phyloP scores from a whole-genome alignment of 2,888 invertebrate species.

The Thymelicus acteon region DNA sequence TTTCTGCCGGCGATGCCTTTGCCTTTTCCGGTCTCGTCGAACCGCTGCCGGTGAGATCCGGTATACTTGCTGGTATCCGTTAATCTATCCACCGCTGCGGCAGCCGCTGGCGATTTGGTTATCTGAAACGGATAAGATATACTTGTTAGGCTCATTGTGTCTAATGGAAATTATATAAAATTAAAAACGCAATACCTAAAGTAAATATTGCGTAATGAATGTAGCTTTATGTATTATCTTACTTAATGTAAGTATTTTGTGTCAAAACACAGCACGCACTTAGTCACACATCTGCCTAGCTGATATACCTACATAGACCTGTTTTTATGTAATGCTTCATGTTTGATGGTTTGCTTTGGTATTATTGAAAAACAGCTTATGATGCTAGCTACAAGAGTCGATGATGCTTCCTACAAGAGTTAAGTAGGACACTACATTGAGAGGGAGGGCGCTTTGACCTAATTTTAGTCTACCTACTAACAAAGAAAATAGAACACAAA shows the following conservation, averaged over 20 bases:
- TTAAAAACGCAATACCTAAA: too few species aligned
- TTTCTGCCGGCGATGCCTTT: conserved; percentile 94
- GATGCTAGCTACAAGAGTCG: not conserved
- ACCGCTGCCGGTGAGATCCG: conserved; percentile 94
- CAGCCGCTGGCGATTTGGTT: conserved; percentile 76
- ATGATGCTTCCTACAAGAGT: not conserved
- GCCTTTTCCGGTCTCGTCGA: conserved; percentile 93
- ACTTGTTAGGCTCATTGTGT: not conserved
- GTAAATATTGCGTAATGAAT: too few species aligned
- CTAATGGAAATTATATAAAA: too few species aligned
- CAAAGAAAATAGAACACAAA: conserved; percentile 29
- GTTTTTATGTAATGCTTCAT: too few species aligned
- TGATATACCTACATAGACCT: too few species aligned
- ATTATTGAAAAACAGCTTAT: too few species aligned
- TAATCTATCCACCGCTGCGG: conserved; percentile 88
- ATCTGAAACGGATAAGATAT: conserved; percentile 54
- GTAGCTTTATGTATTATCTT: too few species aligned
- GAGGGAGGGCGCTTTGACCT: conserved; percentile 19
- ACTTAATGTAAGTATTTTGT: too few species aligned
- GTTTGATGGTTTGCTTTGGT: too few species aligned
- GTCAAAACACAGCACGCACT: too few species aligned
- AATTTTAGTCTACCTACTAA: conserved; percentile 19
- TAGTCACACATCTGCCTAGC: too few species aligned
- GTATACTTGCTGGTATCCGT: conserved; percentile 96
- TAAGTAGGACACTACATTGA: conserved; percentile 29